Conservation (phyloP, 2,113 vertebrate species). For the Raphicerus campestris region DNA sequence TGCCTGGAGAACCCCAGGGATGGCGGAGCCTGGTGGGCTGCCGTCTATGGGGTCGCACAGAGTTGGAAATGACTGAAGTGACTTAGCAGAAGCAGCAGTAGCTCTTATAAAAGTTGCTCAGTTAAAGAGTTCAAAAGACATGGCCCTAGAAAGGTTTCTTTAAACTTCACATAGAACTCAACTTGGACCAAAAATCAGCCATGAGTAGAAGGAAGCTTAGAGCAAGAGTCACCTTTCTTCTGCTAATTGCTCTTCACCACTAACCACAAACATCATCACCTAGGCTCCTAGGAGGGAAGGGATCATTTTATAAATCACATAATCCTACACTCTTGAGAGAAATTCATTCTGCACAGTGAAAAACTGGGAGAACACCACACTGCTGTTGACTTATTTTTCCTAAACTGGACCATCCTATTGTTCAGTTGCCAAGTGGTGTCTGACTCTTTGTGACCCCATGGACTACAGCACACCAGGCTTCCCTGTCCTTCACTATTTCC, state of each 20-base stretch:
- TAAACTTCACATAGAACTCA: neutral
- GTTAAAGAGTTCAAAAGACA: neutral
- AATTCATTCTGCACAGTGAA: conserved; percentile 1
- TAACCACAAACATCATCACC: conserved; percentile 59
- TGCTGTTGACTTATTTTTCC: neutral
- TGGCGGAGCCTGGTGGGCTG: too few species aligned
- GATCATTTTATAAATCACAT: conserved; percentile 27
- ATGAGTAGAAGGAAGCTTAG: neutral
- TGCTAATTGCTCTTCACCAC: conserved; percentile 43
- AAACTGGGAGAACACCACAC: neutral
- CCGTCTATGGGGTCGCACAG: fast-evolving
- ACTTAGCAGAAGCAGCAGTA: neutral
- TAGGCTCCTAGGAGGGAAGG: neutral
- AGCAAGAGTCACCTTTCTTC: conserved; percentile 26
- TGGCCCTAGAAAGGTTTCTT: neutral
- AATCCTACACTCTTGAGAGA: neutral
- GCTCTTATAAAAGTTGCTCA: neutral
- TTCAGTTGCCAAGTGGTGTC: neutral
- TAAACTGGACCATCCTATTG: neutral
- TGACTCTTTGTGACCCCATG: neutral
- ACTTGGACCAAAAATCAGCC: neutral
- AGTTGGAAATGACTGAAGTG: too few species aligned
- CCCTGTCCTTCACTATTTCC: neutral
- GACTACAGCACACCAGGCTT: neutral
- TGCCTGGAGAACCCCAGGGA: too few species aligned